Evolutionary conservation across 2,888 invertebrate species (phyloP), one percentile per base, ranked within the genome.

Genomic region (Lycocerus yunnanus): DNA sequence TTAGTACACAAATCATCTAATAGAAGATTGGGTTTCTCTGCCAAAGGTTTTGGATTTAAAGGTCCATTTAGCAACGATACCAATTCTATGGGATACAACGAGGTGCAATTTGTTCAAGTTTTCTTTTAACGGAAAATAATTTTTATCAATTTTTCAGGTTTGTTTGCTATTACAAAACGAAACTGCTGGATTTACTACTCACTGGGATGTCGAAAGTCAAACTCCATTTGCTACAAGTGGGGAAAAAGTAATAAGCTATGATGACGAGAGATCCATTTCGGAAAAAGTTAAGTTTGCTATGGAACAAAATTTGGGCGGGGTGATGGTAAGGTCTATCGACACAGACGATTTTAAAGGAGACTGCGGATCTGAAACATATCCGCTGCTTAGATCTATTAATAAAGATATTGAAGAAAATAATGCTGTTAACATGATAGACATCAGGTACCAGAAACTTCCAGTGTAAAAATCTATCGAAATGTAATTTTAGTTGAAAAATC

Each of bases 261-360:
- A 97, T 81, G 92, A 94, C 82, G 89, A 91, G 0, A 88, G 91
- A 16, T 94, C 95, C n/a, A 91, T 97, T 66, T 90, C 90, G 16
- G 89, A 91, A 58, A 96, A 96, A 90, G 92, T 95, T 78, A 88
- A 81, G 71, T 90, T 90, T 83, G 92, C 92, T 0, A 88, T 92
- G 83, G 89, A 89, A 75, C 89, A 91, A 80, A 89, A 89, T 3
- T 86, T 96, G 0, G 94, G 92, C 0, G 96, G 96, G 1, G 90
- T 93, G 0, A 96, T 96, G 95, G 91, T 95, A 6, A 96, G 96
- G 96, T 94, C 95, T 58, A 91, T 96, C 58, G 96, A 96, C 84
- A 96, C 95, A 0, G 96, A 96, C 79, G 96, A 96, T 86, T 96
- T 95, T 85, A 88, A 88, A 15, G 95, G 95, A 0, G 89, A 89